Conservation (phyloP, 2,888 invertebrate genomes). For the Theretra japonica region DNA sequence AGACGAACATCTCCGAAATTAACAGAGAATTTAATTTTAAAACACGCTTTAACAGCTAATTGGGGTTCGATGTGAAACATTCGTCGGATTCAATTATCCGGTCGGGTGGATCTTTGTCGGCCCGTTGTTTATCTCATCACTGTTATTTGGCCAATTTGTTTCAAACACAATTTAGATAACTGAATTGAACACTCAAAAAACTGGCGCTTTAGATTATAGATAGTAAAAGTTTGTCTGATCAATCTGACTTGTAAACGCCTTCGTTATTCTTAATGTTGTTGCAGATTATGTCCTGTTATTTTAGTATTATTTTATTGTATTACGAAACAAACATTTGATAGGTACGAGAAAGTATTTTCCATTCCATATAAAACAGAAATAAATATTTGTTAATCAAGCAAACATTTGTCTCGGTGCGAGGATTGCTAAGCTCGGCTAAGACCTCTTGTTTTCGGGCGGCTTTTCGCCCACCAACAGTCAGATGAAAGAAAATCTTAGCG, state of each 20-base stretch:
- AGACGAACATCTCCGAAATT: background rate
- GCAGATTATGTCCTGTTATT: no score
- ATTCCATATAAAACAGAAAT: no score
- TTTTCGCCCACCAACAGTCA: background rate
- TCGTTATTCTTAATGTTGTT: no score
- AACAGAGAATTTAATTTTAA: background rate
- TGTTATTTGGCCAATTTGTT: conserved; percentile 3
- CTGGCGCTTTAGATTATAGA: background rate
- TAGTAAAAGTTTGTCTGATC: no score
- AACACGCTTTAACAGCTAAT: conserved; percentile 5
- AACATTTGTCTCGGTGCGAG: no score
- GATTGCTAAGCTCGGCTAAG: no score
- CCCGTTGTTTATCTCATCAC: conserved; percentile 1
- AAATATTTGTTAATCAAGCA: no score
- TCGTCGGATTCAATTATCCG: conserved; percentile 21
- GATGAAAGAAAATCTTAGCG: background rate
- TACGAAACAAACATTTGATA: no score
- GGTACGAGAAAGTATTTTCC: no score
- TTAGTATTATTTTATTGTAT: no score
- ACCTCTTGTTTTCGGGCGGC: no score
- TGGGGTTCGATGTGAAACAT: conserved; percentile 16
- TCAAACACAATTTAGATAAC: background rate
- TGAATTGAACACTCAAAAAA: background rate
- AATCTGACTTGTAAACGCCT: no score
- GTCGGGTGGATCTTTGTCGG: conserved; percentile 6